These are phyloP conservation scores for Hipposideros larvatus DNA, from an alignment of 2,797 vertebrate genomes.

Conservation along the genomic window DNA sequence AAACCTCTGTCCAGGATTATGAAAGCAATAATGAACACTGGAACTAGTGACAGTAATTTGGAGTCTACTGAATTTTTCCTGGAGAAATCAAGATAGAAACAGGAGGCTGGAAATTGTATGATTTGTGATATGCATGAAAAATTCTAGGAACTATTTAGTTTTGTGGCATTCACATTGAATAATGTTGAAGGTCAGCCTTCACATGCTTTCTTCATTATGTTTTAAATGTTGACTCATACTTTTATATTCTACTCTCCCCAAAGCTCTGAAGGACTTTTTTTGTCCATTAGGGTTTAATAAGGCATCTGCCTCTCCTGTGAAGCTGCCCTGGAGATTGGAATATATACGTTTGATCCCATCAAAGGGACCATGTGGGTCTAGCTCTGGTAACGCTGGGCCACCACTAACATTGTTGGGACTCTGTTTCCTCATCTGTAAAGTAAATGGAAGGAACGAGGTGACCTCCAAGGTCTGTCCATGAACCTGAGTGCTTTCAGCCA, in stretches of 20 bases:
- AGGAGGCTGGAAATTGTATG: background rate
- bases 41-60: slow-evolving; percentile 30
- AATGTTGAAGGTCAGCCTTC: background rate
- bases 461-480: background rate
- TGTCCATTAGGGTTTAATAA: background rate
- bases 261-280: background rate
- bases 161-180: background rate
- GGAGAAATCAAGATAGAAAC: background rate
- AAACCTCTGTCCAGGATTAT: slow-evolving; percentile 3
- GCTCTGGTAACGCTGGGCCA: background rate
- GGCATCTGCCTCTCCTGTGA: background rate
- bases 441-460: background rate
- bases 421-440: background rate
- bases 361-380: background rate
- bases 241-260: background rate
- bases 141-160: slow-evolving; percentile 9
- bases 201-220: background rate
- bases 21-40: slow-evolving; percentile 26
- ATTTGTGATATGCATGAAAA: background rate
- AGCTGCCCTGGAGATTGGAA: background rate
- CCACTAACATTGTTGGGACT: background rate
- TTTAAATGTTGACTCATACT: background rate
- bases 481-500: background rate
- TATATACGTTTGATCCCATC: background rate
- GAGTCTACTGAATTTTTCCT: slow-evolving; percentile 11